Conservation (phyloP, 2,888 invertebrate species). For the Caenorhabditis sp. region DNA sequence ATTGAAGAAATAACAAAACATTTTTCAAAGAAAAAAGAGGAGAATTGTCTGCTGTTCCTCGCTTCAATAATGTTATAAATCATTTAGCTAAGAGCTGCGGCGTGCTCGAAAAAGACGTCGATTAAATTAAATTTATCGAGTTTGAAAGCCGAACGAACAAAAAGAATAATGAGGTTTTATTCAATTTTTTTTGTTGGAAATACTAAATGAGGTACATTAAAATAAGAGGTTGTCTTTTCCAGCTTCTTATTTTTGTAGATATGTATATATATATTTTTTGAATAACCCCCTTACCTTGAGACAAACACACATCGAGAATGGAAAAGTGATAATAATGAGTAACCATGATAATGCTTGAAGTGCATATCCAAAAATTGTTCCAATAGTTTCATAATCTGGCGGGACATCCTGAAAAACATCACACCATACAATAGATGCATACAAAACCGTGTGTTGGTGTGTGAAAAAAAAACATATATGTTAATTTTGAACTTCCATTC, state of each 20-base stretch:
- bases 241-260: background rate
- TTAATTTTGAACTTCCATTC: background rate
- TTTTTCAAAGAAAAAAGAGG: too few relatives aligned
- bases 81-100: too few relatives aligned
- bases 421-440: background rate
- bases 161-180: too few relatives aligned
- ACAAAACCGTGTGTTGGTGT: background rate
- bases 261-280: too few relatives aligned
- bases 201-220: background rate
- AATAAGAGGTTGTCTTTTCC: background rate
- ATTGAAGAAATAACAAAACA: too few relatives aligned
- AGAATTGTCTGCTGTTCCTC: too few relatives aligned
- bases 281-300: slow-evolving; percentile 56
- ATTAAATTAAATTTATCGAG: too few relatives aligned
- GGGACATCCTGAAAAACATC: slow-evolving; percentile 63
- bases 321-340: slow-evolving; percentile 68
- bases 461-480: background rate
- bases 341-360: slow-evolving; percentile 68
- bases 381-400: slow-evolving; percentile 70
- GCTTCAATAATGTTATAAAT: too few relatives aligned
- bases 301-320: slow-evolving; percentile 70
- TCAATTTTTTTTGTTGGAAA: background rate
- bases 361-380: slow-evolving; percentile 70
- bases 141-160: too few relatives aligned
- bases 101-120: too few relatives aligned